Base-by-base conservation (phyloP, 2,888 invertebrate genomes). In the Phyllotreta cruciferae region DNA sequence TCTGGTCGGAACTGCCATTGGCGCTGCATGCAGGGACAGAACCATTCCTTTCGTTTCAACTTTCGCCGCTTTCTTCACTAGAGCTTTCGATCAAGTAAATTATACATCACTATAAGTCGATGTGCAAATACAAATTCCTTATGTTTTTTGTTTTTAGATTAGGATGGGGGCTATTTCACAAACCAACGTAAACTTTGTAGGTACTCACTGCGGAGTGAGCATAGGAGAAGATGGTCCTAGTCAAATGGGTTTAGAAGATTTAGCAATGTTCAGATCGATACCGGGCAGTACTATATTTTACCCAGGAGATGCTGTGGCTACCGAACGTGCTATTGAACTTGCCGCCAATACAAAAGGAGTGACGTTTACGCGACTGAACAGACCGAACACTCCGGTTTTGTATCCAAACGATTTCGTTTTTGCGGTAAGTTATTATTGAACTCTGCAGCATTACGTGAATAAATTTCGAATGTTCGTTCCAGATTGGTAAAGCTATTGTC, bases 111-210 rank as follows among this genome's bases (percentile, higher is more conserved):
- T 24, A 24, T 24, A 4, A 41, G 3, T 41, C 2, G 4, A 41
- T 41, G n/a, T 11, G 4, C 24, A 24, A 24, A 3, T 24, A 24
- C 24, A 24, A 24, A 3, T 24, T 24, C 24, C 14, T 24, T 24
- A 24, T 24, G 24, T 24, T 24, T 62, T 50, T 62, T 68, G 53
- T 56, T 74, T 72, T 72, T 75, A 92, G 90, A 94, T 99, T 79
- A 92, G 99, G 68, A 99, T 99, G 98, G 99, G 96, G 13, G 99
- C 98, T 54, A 97, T 99, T 79, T 98, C 98, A 39, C 97, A 97
- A 85, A 93, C 95, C 24, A 98, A 99, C 82, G 92, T 95, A 13
- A 99, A 98, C 83, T 94, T 97, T 81, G 94, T 86, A 64, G 98
- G 98, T 0, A 98, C 98, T 0, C 99, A 99, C 83, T 96, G 95